phyloP scores from a whole-genome alignment of 2,113 vertebrate species.

The Felis chaus region DNA sequence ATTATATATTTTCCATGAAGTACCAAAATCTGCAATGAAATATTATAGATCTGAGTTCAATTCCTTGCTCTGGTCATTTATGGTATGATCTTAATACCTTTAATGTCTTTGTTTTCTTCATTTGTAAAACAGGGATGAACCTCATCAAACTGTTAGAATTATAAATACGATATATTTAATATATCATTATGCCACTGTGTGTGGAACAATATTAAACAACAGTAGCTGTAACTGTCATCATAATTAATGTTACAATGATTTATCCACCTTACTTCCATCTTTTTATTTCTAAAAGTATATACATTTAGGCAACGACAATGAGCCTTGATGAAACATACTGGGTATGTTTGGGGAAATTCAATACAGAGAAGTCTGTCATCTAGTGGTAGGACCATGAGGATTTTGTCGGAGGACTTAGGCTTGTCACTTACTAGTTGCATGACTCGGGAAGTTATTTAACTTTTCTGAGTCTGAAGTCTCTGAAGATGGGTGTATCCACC shows the following conservation, averaged over 20 bases:
- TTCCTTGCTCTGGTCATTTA: background rate
- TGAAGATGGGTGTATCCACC: background rate
- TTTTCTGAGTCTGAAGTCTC: background rate
- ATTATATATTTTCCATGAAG: background rate
- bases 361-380: background rate
- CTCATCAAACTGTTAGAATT: background rate
- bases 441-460: background rate
- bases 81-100: background rate
- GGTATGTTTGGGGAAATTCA: background rate
- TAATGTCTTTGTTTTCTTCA: background rate
- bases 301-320: background rate
- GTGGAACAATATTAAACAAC: background rate
- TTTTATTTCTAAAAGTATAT: background rate
- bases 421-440: background rate
- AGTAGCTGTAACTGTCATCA: background rate
- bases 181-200: background rate
- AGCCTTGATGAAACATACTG: background rate
- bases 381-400: background rate
- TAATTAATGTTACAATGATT: background rate
- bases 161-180: background rate
- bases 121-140: background rate
- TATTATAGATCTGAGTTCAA: background rate
- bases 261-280: background rate
- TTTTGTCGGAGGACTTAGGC: background rate
- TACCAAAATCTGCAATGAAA: constrained; percentile 1